Percentiles rank a stretch among this genome's conserved stretches.
Conservation (phyloP, 2,797 vertebrate genomes). For the Pangasius djambal region DNA sequence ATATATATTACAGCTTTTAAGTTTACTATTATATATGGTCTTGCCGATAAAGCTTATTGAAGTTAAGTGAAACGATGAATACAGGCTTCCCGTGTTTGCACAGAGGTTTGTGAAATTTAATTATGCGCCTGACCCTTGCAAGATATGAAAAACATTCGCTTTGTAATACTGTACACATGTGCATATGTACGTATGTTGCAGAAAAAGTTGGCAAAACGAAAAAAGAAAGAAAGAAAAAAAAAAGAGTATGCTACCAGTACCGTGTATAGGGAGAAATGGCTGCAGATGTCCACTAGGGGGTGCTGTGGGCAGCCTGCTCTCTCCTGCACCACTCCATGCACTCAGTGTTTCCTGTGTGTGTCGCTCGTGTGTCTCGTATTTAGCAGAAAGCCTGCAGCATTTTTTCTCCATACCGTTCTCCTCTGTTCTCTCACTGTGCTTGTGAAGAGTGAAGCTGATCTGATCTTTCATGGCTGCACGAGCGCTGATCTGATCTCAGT, state of each 20-base stretch:
- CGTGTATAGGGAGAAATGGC: background rate
- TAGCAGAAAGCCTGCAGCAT: conserved; percentile 61
- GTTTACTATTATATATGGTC: background rate
- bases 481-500: conserved; percentile 12
- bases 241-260: background rate
- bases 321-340: background rate
- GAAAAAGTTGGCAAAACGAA: background rate
- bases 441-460: conserved; percentile 46
- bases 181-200: background rate
- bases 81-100: background rate
- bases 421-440: conserved; percentile 28
- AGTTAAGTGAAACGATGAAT: background rate
- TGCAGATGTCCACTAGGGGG: background rate
- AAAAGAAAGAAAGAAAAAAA: too few relatives aligned
- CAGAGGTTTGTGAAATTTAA: background rate
- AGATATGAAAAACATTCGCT: background rate
- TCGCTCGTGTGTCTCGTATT: conserved; percentile 60
- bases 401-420: conserved; percentile 17
- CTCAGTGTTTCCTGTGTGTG: conserved; percentile 56
- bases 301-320: background rate
- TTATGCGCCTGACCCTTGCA: background rate
- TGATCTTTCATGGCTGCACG: conserved; percentile 52
- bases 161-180: background rate
- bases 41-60: background rate
- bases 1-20: background rate